These are phyloP conservation scores for Alloscopus bannaensis DNA, from an alignment of 2,888 invertebrate genomes.

Conservation along the genomic window DNA sequence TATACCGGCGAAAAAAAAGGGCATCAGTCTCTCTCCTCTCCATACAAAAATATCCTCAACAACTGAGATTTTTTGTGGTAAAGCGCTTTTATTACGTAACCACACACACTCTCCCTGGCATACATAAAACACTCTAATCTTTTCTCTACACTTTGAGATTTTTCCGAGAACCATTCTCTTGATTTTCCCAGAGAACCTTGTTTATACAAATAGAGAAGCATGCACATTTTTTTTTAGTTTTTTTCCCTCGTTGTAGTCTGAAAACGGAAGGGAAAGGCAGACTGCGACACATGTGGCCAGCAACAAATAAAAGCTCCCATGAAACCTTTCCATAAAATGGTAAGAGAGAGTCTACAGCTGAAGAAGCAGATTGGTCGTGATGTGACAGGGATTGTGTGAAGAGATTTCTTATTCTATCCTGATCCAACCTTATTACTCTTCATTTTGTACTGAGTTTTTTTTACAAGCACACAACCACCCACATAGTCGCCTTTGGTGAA, in stretches of 20 bases:
- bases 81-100: conserved; percentile 10
- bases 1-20: too few relatives aligned
- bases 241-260: background rate
- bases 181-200: too few relatives aligned
- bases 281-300: conserved; percentile 30
- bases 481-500: too few relatives aligned
- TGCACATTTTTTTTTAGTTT: background rate
- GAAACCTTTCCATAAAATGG: too few relatives aligned
- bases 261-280: background rate
- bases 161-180: too few relatives aligned
- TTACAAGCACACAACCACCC: background rate
- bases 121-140: background rate
- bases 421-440: conserved; percentile 55
- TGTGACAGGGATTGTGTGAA: conserved; percentile 56
- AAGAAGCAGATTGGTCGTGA: conserved; percentile 37
- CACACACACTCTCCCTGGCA: background rate
- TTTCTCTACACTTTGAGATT: too few relatives aligned
- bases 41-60: background rate
- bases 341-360: background rate
- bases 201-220: too few relatives aligned
- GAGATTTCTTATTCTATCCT: conserved; percentile 50
- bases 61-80: background rate
- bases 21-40: background rate
- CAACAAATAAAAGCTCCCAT: conserved; percentile 24
- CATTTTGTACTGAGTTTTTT: conserved; percentile 36